Conservation (phyloP, 2,888 invertebrate species). For the Saturnia pavonia region DNA sequence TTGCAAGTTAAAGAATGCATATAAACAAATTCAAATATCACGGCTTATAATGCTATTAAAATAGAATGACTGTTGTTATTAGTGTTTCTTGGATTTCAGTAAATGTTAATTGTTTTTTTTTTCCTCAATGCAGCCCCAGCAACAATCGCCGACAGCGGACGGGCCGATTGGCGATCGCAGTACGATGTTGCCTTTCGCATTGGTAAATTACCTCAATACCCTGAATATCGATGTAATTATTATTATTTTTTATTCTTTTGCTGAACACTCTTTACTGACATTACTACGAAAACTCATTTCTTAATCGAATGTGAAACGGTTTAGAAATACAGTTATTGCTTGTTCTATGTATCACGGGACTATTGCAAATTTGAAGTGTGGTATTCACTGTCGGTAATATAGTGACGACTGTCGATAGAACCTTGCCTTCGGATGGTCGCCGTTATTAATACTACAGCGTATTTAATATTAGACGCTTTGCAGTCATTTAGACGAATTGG, state of each 20-base stretch:
- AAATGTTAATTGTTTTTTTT: slow-evolving; percentile 17
- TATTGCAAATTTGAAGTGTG: too few species aligned
- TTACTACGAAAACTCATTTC: slow-evolving; percentile 47
- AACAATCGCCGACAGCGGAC: slow-evolving; percentile 72
- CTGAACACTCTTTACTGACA: slow-evolving; percentile 30
- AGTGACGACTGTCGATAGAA: too few species aligned
- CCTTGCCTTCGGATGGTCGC: too few species aligned
- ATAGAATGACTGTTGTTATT: neutral
- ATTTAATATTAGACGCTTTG: too few species aligned
- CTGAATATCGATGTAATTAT: slow-evolving; percentile 80
- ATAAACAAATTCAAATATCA: slow-evolving; percentile 15
- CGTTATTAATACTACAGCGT: too few species aligned
- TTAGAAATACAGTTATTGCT: neutral
- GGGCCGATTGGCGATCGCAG: slow-evolving; percentile 66
- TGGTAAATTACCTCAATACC: slow-evolving; percentile 81
- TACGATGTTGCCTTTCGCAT: slow-evolving; percentile 76
- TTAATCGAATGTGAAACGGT: neutral
- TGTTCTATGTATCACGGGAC: too few species aligned
- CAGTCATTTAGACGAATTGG: too few species aligned
- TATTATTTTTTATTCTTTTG: slow-evolving; percentile 47
- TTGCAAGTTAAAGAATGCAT: neutral
- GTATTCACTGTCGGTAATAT: too few species aligned
- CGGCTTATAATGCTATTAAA: slow-evolving; percentile 4
- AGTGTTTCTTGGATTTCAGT: neutral
- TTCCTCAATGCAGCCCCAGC: slow-evolving; percentile 61